Conservation (phyloP, 2,888 invertebrate species). For the Nesidiocoris tenuis region DNA sequence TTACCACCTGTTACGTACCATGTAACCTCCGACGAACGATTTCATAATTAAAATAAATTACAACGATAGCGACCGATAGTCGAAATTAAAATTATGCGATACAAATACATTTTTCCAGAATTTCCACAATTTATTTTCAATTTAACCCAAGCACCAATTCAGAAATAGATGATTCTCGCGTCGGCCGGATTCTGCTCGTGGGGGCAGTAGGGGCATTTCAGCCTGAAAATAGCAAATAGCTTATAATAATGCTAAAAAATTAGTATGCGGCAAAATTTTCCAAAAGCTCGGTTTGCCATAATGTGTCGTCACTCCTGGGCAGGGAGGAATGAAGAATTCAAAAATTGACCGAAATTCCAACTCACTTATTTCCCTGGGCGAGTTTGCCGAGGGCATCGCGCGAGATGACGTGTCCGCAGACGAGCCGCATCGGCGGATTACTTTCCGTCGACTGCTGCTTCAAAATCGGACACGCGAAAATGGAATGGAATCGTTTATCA, state of each 20-base stretch:
- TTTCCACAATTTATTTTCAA: too few relatives aligned
- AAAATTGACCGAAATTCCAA: conserved; percentile 50
- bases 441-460: conserved; percentile 92
- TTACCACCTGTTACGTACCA: too few relatives aligned
- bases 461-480: conserved; percentile 97
- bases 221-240: conserved; percentile 71
- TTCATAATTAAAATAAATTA: neutral
- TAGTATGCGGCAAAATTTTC: too few relatives aligned
- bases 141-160: neutral
- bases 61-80: too few relatives aligned
- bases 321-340: too few relatives aligned
- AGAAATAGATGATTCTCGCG: conserved; percentile 90
- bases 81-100: neutral
- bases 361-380: conserved; percentile 87
- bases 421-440: conserved; percentile 95
- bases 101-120: neutral
- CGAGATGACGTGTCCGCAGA: conserved; percentile 98
- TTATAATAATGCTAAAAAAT: too few relatives aligned
- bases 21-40: too few relatives aligned
- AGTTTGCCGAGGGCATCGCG: conserved; percentile 94
- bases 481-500: conserved; percentile 92
- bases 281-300: too few relatives aligned
- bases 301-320: too few relatives aligned
- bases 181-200: conserved; percentile 92
- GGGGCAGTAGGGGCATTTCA: conserved; percentile 99